A percentile compares a stretch with the other conserved stretches of the same genome.
Evolutionary conservation across 2,888 invertebrate genomes (phyloP).

Genomic region (Pherbina coryleti): DNA sequence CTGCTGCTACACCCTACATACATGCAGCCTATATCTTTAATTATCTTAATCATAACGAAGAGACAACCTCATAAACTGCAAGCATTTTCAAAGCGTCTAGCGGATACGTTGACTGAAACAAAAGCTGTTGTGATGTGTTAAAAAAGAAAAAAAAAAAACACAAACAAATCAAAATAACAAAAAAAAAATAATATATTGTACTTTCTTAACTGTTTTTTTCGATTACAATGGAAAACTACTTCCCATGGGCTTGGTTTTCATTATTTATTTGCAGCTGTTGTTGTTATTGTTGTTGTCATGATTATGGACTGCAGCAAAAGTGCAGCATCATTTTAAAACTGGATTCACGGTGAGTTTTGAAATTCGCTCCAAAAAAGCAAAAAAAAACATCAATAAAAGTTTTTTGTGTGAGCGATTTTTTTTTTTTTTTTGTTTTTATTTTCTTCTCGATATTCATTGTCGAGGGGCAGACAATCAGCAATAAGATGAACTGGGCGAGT

Average conservation of each 20-base stretch:
- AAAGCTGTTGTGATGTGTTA: neutral
- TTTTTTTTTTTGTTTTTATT: no score
- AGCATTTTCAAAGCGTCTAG: neutral
- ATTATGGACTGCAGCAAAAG: conserved; percentile 40
- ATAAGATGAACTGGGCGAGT: neutral
- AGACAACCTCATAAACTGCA: no score
- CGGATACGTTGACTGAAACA: neutral
- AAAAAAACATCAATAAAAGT: neutral
- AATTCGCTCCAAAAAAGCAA: neutral
- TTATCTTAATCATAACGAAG: neutral
- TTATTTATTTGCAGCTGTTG: neutral
- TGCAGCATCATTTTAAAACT: conserved; percentile 29
- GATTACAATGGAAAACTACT: neutral
- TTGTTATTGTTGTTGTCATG: neutral
- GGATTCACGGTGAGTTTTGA: conserved; percentile 15
- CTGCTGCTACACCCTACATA: neutral
- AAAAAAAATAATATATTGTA: neutral
- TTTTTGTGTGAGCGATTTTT: neutral
- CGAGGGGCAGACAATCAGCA: neutral
- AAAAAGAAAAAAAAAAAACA: neutral
- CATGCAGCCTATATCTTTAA: neutral
- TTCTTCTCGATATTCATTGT: no score
- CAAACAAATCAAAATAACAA: neutral
- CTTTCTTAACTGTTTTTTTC: neutral
- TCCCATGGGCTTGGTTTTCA: neutral